Evolutionary conservation across 2,113 vertebrate species (phyloP), one percentile per base, ranked within the genome.

Genomic region (Alosa alosa): DNA sequence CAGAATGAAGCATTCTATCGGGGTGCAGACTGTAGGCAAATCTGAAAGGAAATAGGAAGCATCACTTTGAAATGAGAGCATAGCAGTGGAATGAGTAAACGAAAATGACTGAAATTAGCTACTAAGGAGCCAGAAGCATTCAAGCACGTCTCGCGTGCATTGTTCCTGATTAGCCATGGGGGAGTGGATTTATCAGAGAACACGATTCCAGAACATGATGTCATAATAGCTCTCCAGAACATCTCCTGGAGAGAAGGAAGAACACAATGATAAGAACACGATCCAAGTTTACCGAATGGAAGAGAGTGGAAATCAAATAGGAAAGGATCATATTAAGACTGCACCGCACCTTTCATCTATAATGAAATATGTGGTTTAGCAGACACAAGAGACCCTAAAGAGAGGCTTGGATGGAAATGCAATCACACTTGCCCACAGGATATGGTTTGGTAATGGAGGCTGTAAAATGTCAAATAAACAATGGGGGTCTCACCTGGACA

Each of bases 381-480:
- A 36, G 72, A 78, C 72, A 78, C 10, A 5, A 9, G 72, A 13
- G 72, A 36, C 25, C 72, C 10, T 39, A 13, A 10, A 36, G 72
- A 36, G 13, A 78, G 72, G 72, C 31, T 41, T 46, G 45, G 18
- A 75, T 86, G 60, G 82, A 75, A 87, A 81, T 68, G 22, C n/a
- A 36, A 82, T 72, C 13, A 82, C 57, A 78, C 41, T 22, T 75
- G 64, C 85, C 20, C 82, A 82, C 75, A 83, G 75, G 44, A 17
- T 83, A 17, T 52, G 60, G 49, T 83, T 81, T 36, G 82, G 85
- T 85, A 85, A 84, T 85, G 55, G 78, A 60, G 47, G 64, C 47
- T n/a, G 47, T 86, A 86, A 85, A 86, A 60, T 41, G 68, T 20
- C 82, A 81, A 82, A 31, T 85, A 81, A 82, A 47, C 57, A 81